Conservation (phyloP, 2,797 vertebrate genomes). For the Prunella strophiata region DNA sequence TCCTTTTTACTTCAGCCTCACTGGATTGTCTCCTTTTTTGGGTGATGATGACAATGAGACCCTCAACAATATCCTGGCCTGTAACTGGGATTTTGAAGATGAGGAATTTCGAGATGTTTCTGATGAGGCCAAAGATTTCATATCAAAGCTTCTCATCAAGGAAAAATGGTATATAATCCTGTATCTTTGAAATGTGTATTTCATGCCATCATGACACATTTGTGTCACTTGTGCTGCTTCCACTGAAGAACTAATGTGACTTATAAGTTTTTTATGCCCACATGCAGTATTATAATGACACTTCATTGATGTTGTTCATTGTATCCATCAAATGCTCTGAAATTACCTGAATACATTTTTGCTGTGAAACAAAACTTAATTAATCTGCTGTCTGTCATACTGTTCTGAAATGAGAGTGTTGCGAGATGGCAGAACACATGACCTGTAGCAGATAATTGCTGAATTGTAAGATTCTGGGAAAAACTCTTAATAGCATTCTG, state of each 20-base stretch:
- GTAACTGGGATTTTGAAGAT: slow-evolving; percentile 93
- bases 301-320: neutral
- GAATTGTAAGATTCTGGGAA: neutral
- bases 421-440: neutral
- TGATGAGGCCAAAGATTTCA: slow-evolving; percentile 93
- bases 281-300: neutral
- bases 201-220: neutral
- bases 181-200: neutral
- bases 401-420: neutral
- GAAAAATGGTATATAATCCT: slow-evolving; percentile 87
- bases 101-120: slow-evolving; percentile 90
- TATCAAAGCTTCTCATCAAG: slow-evolving; percentile 93
- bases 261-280: neutral
- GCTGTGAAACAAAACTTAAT: neutral
- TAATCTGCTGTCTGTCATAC: neutral
- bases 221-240: neutral
- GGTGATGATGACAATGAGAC: slow-evolving; percentile 96
- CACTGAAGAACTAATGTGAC: neutral
- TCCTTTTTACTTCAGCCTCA: slow-evolving; percentile 81
- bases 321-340: neutral
- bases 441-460: neutral
- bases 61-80: slow-evolving; percentile 93
- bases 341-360: neutral
- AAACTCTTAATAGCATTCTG: slow-evolving; percentile 30
- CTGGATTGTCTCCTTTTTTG: slow-evolving; percentile 93